Conservation (phyloP, 1,140 invertebrate species). For the Meteorus sp. region DNA sequence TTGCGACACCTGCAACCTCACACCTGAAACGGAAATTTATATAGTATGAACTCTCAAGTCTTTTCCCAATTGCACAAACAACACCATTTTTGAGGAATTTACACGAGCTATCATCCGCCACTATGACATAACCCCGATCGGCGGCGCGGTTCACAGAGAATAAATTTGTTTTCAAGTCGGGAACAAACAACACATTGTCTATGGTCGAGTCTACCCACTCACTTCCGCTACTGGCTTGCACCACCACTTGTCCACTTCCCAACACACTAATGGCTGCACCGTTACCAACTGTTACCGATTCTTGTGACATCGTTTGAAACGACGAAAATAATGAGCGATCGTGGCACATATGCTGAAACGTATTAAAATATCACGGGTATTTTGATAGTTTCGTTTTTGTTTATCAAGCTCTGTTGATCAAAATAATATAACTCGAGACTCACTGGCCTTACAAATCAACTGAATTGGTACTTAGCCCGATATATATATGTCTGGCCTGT, state of each 20-base stretch:
- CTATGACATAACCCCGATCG: background rate
- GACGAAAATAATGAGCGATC: too few species aligned
- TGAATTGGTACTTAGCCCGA: too few species aligned
- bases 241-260: conserved; percentile 26
- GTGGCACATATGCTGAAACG: too few species aligned
- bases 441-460: too few species aligned
- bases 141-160: background rate
- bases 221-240: conserved; percentile 24
- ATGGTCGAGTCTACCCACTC: conserved; percentile 27
- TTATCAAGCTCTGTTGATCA: conserved; percentile 18
- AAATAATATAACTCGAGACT: too few species aligned
- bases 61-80: background rate
- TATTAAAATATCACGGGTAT: too few species aligned
- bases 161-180: conserved; percentile 28
- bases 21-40: too few species aligned
- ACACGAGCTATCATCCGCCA: background rate
- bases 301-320: too few species aligned
- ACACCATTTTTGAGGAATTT: conserved; percentile 4
- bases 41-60: too few species aligned
- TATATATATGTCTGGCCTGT: too few species aligned
- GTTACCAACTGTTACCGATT: conserved; percentile 32
- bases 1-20: too few species aligned
- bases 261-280: conserved; percentile 25
- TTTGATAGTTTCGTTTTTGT: conserved; percentile 15
- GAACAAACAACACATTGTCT: conserved; percentile 44